Base-by-base conservation (phyloP, 2,113 vertebrate species). In the Semicossyphus pulcher region DNA sequence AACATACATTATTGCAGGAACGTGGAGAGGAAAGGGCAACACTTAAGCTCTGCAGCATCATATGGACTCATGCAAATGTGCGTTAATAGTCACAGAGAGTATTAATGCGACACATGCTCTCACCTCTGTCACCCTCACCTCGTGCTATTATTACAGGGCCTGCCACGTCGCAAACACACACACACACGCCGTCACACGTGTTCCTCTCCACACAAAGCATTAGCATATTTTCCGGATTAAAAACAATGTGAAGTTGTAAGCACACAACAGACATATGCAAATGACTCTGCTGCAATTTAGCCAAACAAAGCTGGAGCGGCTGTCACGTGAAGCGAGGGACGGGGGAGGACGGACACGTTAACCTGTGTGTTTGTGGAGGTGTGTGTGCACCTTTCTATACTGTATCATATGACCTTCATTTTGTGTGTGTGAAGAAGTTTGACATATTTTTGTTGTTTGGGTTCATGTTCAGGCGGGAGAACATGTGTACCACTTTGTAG, bases 191-290 rank as follows among this genome's bases (percentile, higher is more conserved):
- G 1, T 23, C 66, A 44, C 66, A 77, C 81, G 25, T 21, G 21
- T 37, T 32, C 56, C 23, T 9, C 47, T 41, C 36, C 41, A 7
- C 64, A 76, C 69, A 52, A 69, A 7, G 51, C 76, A 89, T 90
- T 90, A 73, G 86, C 88, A 89, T 88, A 78, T 87, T 90, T 78
- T 56, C 45, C 76, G 5, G 37, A 84, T 88, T 82, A 78, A 81
- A 87, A 88, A 89, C 90, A 89, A 89, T 81, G 84, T 79, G 83
- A 81, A 89, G 72, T 86, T 84, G 64, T 76, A 66, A 76, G 80
- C 83, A 60, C 73, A 45, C 67, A 74, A 77, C 78, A 72, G 84
- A 85, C 84, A 61, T 81, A 90, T 90, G 90, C 87, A 90, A 92
- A 92, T 92, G 65, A 67, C 36, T 58, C 25, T 15, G 71, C 80